Evolutionary conservation across 2,888 invertebrate species (phyloP), one percentile per base, ranked within the genome.

Genomic region (Corbicula japonica): DNA sequence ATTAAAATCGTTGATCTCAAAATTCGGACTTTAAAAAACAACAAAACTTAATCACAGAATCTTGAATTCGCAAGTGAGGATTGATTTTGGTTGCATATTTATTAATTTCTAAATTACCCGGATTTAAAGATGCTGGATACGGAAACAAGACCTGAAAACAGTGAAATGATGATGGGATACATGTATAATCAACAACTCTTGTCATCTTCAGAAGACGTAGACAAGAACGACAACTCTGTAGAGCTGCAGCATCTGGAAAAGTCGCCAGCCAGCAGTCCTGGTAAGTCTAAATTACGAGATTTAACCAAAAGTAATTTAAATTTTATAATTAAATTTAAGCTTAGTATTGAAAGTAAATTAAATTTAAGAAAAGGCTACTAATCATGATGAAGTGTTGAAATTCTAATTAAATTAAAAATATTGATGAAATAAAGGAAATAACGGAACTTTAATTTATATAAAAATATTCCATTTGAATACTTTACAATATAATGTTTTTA

Each of bases 61-160:
- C n/a, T n/a, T n/a, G n/a, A n/a, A n/a, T n/a, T 18, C 18, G 18
- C 41, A 12, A 38, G 18, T 38, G 18, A 38, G 41, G 8, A 38
- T 12, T 8, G 10, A 12, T 56, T 32, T 32, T 2, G 8, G n/a
- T 18, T 48, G 23, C 32, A 34, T 28, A 63, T n/a, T 48, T 65
- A 32, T 52, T 65, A 50, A 50, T 62, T 76, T 52, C 65, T 48
- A 50, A 77, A 77, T 68, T 62, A 34, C 68, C 62, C 77, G 77
- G 72, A 80, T 61, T 61, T 63, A 72, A 80, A 52, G 72, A 83
- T 83, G 83, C 76, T 83, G 76, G 83, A 83, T 58, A 83, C 76
- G 3, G 83, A 83, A 34, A 41, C 76, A 23, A 60, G 83, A 38
- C 35, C 79, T n/a, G 74, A 62, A 32, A 66, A 23, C 44, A 46